phyloP scores from a whole-genome alignment of 2,888 invertebrate genomes.

The Cryptocephalus moraei region DNA sequence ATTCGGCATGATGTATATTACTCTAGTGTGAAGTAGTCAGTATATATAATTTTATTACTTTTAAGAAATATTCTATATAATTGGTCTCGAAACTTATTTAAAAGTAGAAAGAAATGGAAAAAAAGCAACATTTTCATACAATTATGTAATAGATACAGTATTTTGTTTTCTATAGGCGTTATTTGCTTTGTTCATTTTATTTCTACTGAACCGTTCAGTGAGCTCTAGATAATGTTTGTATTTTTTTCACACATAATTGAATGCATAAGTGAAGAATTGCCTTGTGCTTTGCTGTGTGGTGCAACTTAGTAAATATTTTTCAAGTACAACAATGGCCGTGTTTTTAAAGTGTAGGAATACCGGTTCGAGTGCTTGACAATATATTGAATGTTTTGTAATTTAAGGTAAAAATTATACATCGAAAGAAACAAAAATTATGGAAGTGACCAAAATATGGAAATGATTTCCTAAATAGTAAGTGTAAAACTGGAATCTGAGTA shows the following conservation, averaged over 20 bases:
- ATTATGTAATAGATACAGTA: background rate
- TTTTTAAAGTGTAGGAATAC: no score
- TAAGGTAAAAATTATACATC: no score
- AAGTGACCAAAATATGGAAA: no score
- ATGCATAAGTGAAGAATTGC: background rate
- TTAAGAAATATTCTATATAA: slow-evolving; percentile 7
- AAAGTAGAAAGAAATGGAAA: slow-evolving; percentile 7
- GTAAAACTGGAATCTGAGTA: no score
- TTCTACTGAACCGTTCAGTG: no score
- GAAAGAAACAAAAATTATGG: no score
- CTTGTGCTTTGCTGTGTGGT: slow-evolving; percentile 16
- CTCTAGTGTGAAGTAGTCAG: slow-evolving; percentile 16
- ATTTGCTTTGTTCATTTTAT: no score
- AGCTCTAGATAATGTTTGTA: background rate
- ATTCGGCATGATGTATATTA: slow-evolving; percentile 20
- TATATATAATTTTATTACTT: slow-evolving; percentile 16
- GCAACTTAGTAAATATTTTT: slow-evolving; percentile 13
- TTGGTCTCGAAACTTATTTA: slow-evolving; percentile 8
- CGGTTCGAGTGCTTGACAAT: no score
- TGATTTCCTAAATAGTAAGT: no score
- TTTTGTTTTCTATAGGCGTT: no score
- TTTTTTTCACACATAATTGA: background rate
- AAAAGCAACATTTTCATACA: background rate
- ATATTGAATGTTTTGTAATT: no score
- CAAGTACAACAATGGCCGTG: slow-evolving; percentile 22